phyloP scores from a whole-genome alignment of 2,888 invertebrate species.

The Gymnocheta viridis region DNA sequence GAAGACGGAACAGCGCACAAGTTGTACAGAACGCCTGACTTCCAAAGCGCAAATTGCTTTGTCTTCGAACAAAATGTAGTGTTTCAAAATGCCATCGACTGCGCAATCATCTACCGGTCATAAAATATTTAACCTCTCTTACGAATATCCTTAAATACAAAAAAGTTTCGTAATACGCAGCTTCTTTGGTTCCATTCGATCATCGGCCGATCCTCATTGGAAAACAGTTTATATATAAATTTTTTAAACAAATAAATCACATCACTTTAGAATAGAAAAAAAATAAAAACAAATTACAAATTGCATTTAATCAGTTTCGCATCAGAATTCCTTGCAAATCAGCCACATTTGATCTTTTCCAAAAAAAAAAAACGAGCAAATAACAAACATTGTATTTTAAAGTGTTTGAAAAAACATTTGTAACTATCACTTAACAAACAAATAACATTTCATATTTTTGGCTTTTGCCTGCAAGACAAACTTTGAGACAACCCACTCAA shows the following conservation, averaged over 20 bases:
- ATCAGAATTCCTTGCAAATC: conserved; percentile 28
- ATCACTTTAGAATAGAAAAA: not conserved
- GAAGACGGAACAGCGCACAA: too few species aligned
- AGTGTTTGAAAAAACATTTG: conserved; percentile 68
- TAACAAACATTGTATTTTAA: conserved; percentile 11
- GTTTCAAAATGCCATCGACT: too few species aligned
- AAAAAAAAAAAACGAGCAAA: not conserved
- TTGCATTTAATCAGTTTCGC: conserved; percentile 11
- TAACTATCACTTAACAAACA: conserved; percentile 64
- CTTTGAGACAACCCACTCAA: conserved; percentile 56
- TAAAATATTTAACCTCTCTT: too few species aligned
- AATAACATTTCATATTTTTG: conserved; percentile 65
- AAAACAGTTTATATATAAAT: too few species aligned
- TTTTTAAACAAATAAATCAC: not conserved
- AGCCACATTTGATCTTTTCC: conserved; percentile 29
- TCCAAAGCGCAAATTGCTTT: too few species aligned
- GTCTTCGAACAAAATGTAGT: too few species aligned
- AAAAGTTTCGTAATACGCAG: too few species aligned
- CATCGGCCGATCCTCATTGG: too few species aligned
- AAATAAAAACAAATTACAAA: not conserved
- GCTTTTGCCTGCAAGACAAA: conserved; percentile 33
- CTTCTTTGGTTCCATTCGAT: too few species aligned
- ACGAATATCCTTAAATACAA: too few species aligned
- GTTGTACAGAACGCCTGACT: too few species aligned
- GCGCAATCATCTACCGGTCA: too few species aligned